Conservation (phyloP, 2,797 vertebrate genomes). For the Coilia nasus region DNA sequence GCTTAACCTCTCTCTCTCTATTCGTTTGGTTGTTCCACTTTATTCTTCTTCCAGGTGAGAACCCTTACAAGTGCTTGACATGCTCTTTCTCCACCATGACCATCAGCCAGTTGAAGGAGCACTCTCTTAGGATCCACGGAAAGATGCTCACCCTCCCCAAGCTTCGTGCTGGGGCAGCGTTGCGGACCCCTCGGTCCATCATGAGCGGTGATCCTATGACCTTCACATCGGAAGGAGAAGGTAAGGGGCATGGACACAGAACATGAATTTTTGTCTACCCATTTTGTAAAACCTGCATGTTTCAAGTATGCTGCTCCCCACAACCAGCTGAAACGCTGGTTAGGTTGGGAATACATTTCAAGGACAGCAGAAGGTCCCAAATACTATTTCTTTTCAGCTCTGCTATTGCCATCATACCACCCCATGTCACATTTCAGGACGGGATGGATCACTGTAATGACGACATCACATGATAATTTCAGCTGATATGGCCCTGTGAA, state of each 20-base stretch:
- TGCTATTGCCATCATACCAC: too few species aligned
- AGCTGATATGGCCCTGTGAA: too few species aligned
- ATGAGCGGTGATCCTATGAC: conserved; percentile 62
- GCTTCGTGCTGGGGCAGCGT: conserved; percentile 85
- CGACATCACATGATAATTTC: too few species aligned
- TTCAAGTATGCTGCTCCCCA: neutral
- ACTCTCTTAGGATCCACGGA: conserved; percentile 92
- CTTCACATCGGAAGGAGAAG: conserved; percentile 55
- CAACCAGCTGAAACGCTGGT: neutral
- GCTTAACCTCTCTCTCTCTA: neutral
- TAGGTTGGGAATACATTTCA: neutral
- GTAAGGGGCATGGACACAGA: neutral
- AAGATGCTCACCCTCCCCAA: conserved; percentile 91
- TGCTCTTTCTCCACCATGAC: conserved; percentile 96
- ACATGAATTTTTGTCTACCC: neutral
- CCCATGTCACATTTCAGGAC: too few species aligned
- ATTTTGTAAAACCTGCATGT: neutral
- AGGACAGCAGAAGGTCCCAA: neutral
- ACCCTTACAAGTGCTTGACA: conserved; percentile 95
- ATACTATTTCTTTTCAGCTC: too few species aligned
- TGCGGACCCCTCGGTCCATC: conserved; percentile 80
- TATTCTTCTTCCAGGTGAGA: conserved; percentile 82
- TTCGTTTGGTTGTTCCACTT: conserved; percentile 30
- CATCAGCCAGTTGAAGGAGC: conserved; percentile 97
- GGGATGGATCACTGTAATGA: too few species aligned